Evolutionary conservation across 1,140 invertebrate genomes (phyloP).

Genomic region (Lethrus apterus): DNA sequence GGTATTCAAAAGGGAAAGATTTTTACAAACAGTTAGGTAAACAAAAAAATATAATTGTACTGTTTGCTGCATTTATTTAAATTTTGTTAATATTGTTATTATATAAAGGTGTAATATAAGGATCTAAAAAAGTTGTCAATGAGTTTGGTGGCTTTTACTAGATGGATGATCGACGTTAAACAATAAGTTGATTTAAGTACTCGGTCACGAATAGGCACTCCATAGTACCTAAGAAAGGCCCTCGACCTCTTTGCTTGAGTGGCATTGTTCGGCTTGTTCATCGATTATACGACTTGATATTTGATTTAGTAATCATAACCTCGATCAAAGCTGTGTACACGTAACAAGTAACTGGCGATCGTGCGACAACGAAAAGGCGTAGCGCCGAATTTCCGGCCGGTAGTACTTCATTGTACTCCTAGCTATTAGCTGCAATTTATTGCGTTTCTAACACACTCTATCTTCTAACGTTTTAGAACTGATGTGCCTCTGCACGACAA

Average conservation of each 20-base stretch:
- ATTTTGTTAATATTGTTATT: no score
- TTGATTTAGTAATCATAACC: slow-evolving; percentile 10
- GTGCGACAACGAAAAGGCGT: slow-evolving; percentile 19
- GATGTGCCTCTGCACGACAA: not conserved
- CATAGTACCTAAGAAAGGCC: not conserved
- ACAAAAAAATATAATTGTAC: no score
- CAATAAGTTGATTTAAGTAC: slow-evolving; percentile 3
- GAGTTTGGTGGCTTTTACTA: no score
- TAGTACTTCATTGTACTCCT: slow-evolving; percentile 15
- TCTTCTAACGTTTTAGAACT: slow-evolving; percentile 7
- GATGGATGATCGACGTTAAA: no score
- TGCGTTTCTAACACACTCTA: slow-evolving; percentile 17
- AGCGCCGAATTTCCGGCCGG: slow-evolving; percentile 11
- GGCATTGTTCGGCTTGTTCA: not conserved
- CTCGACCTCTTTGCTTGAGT: not conserved
- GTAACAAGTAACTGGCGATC: slow-evolving; percentile 9
- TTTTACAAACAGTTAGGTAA: no score
- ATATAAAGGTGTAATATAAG: no score
- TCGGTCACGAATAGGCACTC: slow-evolving; percentile 5
- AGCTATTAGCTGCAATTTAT: slow-evolving; percentile 20
- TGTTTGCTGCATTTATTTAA: no score
- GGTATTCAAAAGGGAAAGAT: no score
- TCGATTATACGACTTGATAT: slow-evolving; percentile 12
- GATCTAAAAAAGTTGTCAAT: no score
- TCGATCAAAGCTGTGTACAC: not conserved